Base-by-base conservation (phyloP, 2,888 invertebrate genomes). In the Idaea biselata region DNA sequence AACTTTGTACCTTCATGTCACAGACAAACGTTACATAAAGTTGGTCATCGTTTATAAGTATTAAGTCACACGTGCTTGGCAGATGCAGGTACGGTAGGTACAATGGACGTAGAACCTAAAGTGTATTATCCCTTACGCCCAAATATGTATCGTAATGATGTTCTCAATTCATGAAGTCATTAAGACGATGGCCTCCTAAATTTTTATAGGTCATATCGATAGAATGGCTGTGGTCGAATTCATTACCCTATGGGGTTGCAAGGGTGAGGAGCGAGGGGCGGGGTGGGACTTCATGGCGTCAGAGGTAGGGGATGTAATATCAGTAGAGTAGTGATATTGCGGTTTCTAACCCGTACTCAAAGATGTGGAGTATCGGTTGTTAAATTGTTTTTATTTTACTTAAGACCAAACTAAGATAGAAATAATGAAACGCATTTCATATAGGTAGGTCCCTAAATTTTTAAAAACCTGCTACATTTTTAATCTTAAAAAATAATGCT, bases 271-370 rank as follows among this genome's bases (percentile, higher is more conserved):
- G 67, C 67, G 71, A 77, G 77, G 76, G 75, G 75, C 73, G 76
- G 69, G 79, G 71, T 79, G 82, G 84, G 86, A 84, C 84, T 83
- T 81, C 83, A 83, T 85, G 88, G 87, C 86, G 88, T 82, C 89
- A 82, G 78, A 74, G 70, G 78, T 80, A 78, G 81, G 82, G 87
- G 87, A 85, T 87, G 87, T 89, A 89, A 88, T 90, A 88, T 88
- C 86, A 86, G 84, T 80, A 81, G 86, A 87, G 86, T 87, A 84
- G 88, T 87, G 86, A 87, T 89, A 88, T 89, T 89, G 88, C 88
- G 88, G 87, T 84, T 85, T 86, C 87, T 83, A 86, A 85, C 82
- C 82, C 82, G 81, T 80, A 81, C 82, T 81, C 77, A 79, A 77
- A 70, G 62, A 77, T 77, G 75, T 81, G 71, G 78, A 82, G 78